These are phyloP conservation scores for Phoenicopterus ruber DNA, from an alignment of 2,113 vertebrate genomes.

Conservation along the genomic window DNA sequence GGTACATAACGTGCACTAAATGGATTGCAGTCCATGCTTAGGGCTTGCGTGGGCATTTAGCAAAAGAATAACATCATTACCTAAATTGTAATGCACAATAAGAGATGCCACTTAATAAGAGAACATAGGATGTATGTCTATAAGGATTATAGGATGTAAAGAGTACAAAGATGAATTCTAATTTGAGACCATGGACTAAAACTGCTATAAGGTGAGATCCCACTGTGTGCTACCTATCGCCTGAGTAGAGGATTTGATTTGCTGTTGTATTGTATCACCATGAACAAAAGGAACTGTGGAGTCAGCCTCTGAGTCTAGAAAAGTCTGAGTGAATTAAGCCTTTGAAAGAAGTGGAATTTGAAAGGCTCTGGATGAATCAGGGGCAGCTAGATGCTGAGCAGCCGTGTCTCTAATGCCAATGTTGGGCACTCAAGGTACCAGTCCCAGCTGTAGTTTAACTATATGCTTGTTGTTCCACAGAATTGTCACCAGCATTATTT, in stretches of 20 bases:
- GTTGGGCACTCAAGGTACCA: neutral
- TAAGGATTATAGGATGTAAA: neutral
- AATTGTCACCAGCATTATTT: neutral
- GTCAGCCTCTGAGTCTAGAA: neutral
- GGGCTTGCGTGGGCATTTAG: neutral
- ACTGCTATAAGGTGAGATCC: neutral
- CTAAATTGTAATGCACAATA: neutral
- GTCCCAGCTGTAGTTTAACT: neutral
- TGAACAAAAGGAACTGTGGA: neutral
- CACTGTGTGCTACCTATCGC: neutral
- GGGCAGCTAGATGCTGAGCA: neutral
- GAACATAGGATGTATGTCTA: rapidly evolving
- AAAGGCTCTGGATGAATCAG: neutral
- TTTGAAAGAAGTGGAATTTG: neutral
- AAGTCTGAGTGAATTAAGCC: neutral
- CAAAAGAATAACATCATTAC: neutral
- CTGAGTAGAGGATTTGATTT: neutral
- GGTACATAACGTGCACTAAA: neutral
- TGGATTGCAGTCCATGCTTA: neutral
- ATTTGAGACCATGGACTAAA: neutral
- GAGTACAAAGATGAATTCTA: neutral
- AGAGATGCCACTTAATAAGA: neutral
- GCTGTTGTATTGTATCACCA: neutral
- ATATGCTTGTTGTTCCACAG: neutral
- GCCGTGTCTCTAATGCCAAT: neutral